Base-by-base conservation (phyloP, 2,888 invertebrate genomes). In the Drosophila planitibia region DNA sequence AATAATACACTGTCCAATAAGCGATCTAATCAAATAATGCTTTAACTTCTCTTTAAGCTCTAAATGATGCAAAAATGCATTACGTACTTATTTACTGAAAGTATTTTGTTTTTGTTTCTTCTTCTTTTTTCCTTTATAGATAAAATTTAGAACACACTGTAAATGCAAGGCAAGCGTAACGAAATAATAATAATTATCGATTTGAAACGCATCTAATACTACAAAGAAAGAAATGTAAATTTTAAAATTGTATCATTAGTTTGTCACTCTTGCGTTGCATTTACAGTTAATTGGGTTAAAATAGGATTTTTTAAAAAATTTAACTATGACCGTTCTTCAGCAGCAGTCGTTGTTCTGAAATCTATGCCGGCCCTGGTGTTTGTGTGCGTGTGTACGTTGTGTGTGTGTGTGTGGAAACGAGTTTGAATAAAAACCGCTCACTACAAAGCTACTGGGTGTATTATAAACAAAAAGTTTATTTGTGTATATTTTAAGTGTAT, bases 21-120 rank as follows among this genome's bases (percentile, higher is more conserved):
- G 82, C 82, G 52, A 61, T 60, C 55, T 63, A 74, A 78, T 52
- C 53, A 59, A 57, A 69, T 60, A 25, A 74, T 47, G 47, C 47
- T 30, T 60, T 35, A 39, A 66, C 57, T 47, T 53, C 66, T 47
- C 44, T 68, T 70, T 89, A 89, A 87, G 80, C 85, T 78, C 84
- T 82, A 80, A 80, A 77, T 60, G 54, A 75, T 76, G 82, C 77
- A 88, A 85, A 87, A 88, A 74, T 73, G 83, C 81, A 85, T 66
- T 78, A 72, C 73, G 61, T 81, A 77, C 73, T 52, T 64, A 81
- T 63, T 60, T 28, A 32, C 61, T 70, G 70, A 66, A 70, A 80
- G 47, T 59, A 53, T 60, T 60, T 41, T 51, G 52, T 22, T 65
- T 54, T 37, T 65, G 54, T 32, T 10, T 62, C 9, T 54, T 58